These are phyloP conservation scores for Gymnocheta viridis DNA, from an alignment of 2,888 invertebrate species.

Conservation along the genomic window DNA sequence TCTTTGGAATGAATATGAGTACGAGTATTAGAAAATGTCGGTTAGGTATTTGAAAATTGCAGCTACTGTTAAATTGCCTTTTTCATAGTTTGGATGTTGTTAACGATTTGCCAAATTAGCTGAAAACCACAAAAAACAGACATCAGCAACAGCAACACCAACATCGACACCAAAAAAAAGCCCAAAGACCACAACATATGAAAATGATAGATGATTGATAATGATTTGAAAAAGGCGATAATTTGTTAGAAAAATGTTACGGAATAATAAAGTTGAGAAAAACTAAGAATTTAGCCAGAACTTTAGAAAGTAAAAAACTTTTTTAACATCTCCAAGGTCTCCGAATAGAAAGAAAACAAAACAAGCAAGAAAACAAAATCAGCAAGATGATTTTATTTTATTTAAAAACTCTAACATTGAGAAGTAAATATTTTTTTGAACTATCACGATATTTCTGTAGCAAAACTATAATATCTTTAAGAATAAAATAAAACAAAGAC, in stretches of 20 bases:
- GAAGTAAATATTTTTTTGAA: too few species aligned
- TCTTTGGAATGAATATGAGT: constrained; percentile 63
- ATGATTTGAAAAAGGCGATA: constrained; percentile 64
- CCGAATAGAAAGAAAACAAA: neutral
- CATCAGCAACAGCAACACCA: neutral
- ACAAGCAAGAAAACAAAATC: neutral
- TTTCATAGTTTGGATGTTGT: constrained; percentile 66
- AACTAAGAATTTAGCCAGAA: neutral
- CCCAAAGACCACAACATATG: constrained; percentile 46
- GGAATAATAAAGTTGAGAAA: constrained; percentile 7
- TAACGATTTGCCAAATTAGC: constrained; percentile 70
- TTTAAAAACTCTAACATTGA: too few species aligned
- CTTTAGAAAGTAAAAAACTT: neutral
- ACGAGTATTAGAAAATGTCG: constrained; percentile 71
- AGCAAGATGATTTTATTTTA: too few species aligned
- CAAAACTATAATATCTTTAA: too few species aligned
- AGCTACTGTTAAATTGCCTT: constrained; percentile 72
- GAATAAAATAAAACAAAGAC: too few species aligned
- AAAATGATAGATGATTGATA: constrained; percentile 68
- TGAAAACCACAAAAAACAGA: constrained; percentile 47
- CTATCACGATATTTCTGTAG: too few species aligned
- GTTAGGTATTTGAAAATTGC: constrained; percentile 72
- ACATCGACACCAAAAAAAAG: neutral
- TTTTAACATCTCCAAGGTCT: neutral
- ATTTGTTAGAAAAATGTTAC: constrained; percentile 48